A percentile compares a stretch with the other conserved stretches of the same genome.
These are phyloP conservation scores for Micromesistius poutassou DNA, from an alignment of 2,797 vertebrate genomes.

Conservation along the genomic window DNA sequence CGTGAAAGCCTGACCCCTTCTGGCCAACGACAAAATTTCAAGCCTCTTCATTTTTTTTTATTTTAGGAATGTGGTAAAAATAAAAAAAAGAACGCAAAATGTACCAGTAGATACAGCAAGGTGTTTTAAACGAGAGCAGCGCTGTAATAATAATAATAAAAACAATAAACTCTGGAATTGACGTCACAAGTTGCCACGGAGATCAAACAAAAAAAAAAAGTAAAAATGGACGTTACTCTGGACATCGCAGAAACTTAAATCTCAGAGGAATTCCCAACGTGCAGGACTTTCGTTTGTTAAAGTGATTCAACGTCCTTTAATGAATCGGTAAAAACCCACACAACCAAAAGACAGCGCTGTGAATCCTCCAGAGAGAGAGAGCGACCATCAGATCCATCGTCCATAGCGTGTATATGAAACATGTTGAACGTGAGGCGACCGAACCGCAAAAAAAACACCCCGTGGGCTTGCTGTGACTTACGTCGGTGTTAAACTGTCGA, in stretches of 20 bases:
- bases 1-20: slow-evolving; percentile 34
- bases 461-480: slow-evolving; percentile 90
- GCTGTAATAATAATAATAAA: neutral
- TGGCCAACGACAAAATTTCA: neutral
- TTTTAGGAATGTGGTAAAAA: slow-evolving; percentile 48
- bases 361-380: slow-evolving; percentile 52
- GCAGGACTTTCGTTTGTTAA: neutral
- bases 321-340: neutral
- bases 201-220: neutral
- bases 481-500: slow-evolving; percentile 81
- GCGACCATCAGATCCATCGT: slow-evolving; percentile 73
- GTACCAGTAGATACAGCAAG: neutral
- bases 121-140: neutral
- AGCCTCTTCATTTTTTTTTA: slow-evolving; percentile 35
- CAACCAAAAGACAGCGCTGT: neutral
- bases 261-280: neutral
- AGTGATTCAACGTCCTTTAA: neutral
- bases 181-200: neutral
- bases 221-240: neutral
- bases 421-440: slow-evolving; percentile 68
- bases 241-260: slow-evolving; percentile 1
- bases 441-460: slow-evolving; percentile 55
- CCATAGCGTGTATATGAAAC: slow-evolving; percentile 80
- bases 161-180: neutral
- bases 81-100: neutral